Conservation (phyloP, 2,888 invertebrate species). For the Megastigmus dorsalis region DNA sequence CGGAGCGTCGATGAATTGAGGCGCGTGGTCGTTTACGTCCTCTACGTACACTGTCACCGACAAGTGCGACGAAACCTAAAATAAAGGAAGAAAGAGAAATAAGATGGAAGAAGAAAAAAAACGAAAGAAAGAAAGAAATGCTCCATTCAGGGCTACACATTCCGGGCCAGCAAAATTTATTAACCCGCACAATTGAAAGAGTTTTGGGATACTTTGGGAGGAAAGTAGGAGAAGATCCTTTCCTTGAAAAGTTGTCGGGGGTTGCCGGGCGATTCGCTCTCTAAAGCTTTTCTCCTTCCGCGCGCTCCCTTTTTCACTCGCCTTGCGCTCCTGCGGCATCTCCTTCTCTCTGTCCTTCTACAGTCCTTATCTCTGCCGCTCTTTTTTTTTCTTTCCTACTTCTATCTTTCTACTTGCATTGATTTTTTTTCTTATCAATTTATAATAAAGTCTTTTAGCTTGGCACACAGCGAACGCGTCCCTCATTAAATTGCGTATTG, state of each 20-base stretch:
- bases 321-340: background rate
- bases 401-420: background rate
- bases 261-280: background rate
- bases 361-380: too few relatives aligned
- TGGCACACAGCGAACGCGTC: too few relatives aligned
- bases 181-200: conserved; percentile 31
- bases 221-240: conserved; percentile 1
- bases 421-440: background rate
- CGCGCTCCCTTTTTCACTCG: background rate
- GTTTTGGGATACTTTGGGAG: conserved; percentile 31
- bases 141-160: background rate
- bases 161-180: conserved; percentile 20
- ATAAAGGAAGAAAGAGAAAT: conserved; percentile 55
- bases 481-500: too few relatives aligned
- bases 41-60: conserved; percentile 92
- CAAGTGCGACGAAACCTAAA: conserved; percentile 87
- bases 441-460: too few relatives aligned
- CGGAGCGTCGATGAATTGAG: conserved; percentile 85
- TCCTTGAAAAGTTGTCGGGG: conserved; percentile 28
- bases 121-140: background rate
- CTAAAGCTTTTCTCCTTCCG: background rate
- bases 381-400: background rate
- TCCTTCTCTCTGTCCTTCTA: background rate
- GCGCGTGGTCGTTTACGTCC: conserved; percentile 90
- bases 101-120: background rate